Base-by-base conservation (phyloP, 2,888 invertebrate genomes). In the Brachycybe producta region DNA sequence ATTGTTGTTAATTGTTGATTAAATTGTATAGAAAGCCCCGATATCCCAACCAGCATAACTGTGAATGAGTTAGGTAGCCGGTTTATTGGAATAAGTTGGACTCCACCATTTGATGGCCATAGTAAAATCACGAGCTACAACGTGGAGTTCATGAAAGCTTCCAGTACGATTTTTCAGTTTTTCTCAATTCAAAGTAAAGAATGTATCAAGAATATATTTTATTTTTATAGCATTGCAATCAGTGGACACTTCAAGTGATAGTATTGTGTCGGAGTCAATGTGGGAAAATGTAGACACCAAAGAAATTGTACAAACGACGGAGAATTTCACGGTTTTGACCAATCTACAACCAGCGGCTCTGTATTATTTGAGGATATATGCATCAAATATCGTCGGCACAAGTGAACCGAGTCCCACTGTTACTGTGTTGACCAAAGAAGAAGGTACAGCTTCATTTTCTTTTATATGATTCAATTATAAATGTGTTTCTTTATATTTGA, bases 401-500 rank as follows among this genome's bases (percentile, higher is more conserved):
- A 91, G 92, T 27, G 84, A 84, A 58, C 85, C 88, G 1, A 92
- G 92, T 0, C 87, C 91, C 62, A 83, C 85, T 1, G 88, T 92
- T 2, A 85, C 85, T 2, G 92, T 94, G 56, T 90, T 90, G 56
- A 95, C 95, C 24, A 88, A 92, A 34, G 94, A 95, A 70, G 91
- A 92, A 75, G 51, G 51, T 51, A 32, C 13, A 36, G 27, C 17
- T 26, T 40, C n/a, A 26, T 42, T 42, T 21, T 15, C 7, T 15
- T 15, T 26, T 24, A 27, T 24, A 26, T 11, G 15, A 4, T 24
- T n/a, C 23, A 21, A 21, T 28, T n/a, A 5, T 42, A 23, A 19
- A 24, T 27, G 17, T 19, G 23, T 11, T 42, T 41, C 7, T 34
- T 49, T n/a, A 42, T 19, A 5, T 11, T 42, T 19, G 3, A 43